These are phyloP conservation scores for Euura lappo DNA, from an alignment of 1,140 invertebrate species.

Conservation along the genomic window DNA sequence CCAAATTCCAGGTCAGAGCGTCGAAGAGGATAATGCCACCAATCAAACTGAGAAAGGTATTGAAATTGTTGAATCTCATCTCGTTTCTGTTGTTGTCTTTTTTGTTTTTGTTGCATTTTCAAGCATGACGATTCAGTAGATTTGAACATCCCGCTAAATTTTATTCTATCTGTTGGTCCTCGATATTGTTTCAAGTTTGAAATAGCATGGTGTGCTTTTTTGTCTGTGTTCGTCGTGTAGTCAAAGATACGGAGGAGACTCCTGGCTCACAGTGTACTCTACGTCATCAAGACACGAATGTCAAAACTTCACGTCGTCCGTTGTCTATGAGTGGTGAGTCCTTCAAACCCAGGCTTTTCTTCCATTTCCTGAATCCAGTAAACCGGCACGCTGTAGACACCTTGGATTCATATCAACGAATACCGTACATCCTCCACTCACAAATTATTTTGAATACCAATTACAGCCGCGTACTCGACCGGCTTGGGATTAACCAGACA, in stretches of 20 bases:
- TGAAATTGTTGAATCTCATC: neutral
- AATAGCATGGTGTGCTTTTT: conserved; percentile 5
- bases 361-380: too few species aligned
- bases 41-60: neutral
- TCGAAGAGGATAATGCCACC: neutral
- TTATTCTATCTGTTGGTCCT: too few species aligned
- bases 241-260: neutral
- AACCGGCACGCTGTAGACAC: too few species aligned
- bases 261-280: neutral
- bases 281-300: neutral
- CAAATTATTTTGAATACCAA: too few species aligned
- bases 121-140: neutral
- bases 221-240: conserved; percentile 8
- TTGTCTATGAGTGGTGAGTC: conserved; percentile 4
- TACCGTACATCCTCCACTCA: too few species aligned
- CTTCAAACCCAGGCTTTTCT: neutral
- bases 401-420: too few species aligned
- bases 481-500: neutral
- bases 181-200: neutral
- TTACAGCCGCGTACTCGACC: neutral
- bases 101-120: neutral
- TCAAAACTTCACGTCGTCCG: neutral
- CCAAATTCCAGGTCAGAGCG: neutral
- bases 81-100: neutral
- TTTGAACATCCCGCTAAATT: neutral